These are phyloP conservation scores for Bostrychus sinensis DNA, from an alignment of 2,113 vertebrate genomes.

Conservation along the genomic window DNA sequence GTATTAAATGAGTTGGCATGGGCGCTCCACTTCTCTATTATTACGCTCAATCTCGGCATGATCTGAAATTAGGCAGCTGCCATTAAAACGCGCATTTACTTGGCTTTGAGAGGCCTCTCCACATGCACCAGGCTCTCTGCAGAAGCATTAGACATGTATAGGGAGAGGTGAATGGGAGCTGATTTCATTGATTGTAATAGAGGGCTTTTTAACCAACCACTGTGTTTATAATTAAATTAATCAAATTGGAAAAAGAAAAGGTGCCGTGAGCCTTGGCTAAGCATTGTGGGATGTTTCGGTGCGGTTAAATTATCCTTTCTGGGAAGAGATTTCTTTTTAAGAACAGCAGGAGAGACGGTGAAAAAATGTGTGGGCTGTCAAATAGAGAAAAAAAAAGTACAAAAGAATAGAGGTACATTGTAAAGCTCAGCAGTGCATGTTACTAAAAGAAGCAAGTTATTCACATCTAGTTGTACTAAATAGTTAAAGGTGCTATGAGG, in stretches of 20 bases:
- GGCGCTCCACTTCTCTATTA: not conserved
- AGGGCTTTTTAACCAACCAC: slow-evolving; percentile 18
- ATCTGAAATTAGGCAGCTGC: not conserved
- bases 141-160: not conserved
- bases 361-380: slow-evolving; percentile 39
- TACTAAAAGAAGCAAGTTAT: no score
- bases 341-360: slow-evolving; percentile 31
- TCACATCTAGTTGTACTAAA: no score
- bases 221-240: slow-evolving; percentile 44
- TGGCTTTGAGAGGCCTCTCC: not conserved
- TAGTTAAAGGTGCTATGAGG: no score
- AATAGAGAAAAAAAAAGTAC: slow-evolving; percentile 31
- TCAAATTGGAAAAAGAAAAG: slow-evolving; percentile 41
- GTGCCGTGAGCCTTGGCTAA: slow-evolving; percentile 1
- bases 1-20: not conserved
- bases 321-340: slow-evolving; percentile 21
- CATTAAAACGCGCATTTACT: not conserved
- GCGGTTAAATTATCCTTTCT: slow-evolving; percentile 24
- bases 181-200: slow-evolving; percentile 35
- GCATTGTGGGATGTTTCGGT: not conserved
- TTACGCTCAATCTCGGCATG: not conserved
- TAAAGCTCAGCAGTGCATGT: no score
- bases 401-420: slow-evolving; percentile 18
- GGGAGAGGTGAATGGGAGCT: slow-evolving; percentile 19
- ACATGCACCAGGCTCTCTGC: no score